These are phyloP conservation scores for Eolophus roseicapilla DNA, from an alignment of 2,113 vertebrate genomes.

Conservation along the genomic window DNA sequence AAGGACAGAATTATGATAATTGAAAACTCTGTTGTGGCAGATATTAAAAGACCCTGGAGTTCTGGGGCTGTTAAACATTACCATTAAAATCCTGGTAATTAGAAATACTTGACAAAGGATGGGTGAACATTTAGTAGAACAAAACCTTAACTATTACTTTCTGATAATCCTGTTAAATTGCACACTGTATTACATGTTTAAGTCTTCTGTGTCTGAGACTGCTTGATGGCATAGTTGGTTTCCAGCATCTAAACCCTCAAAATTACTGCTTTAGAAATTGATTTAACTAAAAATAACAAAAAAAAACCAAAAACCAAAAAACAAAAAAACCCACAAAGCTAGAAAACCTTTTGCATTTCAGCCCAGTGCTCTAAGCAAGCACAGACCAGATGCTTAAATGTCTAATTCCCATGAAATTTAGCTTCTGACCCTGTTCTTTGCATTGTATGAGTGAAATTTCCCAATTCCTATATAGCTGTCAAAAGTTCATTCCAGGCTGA, in stretches of 20 bases:
- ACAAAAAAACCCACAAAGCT: neutral
- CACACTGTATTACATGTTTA: neutral
- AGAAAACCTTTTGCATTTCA: neutral
- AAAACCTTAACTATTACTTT: neutral
- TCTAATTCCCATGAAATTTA: neutral
- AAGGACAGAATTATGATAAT: conserved; percentile 71
- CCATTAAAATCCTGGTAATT: conserved; percentile 70
- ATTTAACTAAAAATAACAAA: neutral
- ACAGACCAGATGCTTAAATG: neutral
- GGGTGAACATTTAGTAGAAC: neutral
- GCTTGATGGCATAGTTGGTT: neutral
- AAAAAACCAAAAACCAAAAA: too few relatives aligned
- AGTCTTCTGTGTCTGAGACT: neutral
- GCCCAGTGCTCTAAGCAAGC: neutral
- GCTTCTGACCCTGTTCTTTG: neutral
- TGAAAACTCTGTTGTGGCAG: conserved; percentile 69
- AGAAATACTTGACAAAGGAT: conserved; percentile 51
- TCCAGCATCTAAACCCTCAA: neutral
- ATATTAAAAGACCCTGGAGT: conserved; percentile 66
- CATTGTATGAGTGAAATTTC: neutral
- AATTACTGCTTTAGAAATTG: neutral
- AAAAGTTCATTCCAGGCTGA: neutral
- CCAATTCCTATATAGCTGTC: neutral
- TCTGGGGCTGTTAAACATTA: conserved; percentile 51
- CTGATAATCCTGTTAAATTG: conserved; percentile 13